Evolutionary conservation across 2,113 vertebrate genomes (phyloP).

Genomic region (Hucho hucho): DNA sequence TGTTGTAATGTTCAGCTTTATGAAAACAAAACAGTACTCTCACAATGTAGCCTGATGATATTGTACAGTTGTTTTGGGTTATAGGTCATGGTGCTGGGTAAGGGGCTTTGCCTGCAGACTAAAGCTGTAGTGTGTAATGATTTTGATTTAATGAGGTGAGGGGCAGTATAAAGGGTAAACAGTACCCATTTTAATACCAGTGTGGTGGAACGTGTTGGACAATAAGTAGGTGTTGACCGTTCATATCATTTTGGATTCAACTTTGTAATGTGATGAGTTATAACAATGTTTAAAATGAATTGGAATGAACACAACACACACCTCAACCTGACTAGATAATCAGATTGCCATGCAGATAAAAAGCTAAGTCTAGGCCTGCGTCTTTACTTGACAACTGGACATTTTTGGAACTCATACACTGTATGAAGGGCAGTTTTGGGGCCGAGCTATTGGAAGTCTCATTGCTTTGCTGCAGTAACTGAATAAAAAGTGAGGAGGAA

Average conservation of each 20-base stretch:
- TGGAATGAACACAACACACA: slow-evolving; percentile 7
- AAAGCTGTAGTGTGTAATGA: background rate
- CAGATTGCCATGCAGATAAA: slow-evolving; percentile 2
- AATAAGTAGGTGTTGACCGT: slow-evolving; percentile 13
- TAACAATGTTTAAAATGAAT: slow-evolving; percentile 10
- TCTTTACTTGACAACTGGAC: slow-evolving; percentile 31
- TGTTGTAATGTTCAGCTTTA: slow-evolving; percentile 46
- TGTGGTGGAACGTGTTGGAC: slow-evolving; percentile 33
- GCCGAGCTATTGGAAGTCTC: slow-evolving; percentile 16
- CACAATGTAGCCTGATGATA: slow-evolving; percentile 56
- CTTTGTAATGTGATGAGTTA: slow-evolving; percentile 33
- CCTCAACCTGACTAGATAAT: too few relatives aligned
- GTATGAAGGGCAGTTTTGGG: slow-evolving; percentile 17
- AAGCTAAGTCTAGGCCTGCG: slow-evolving; percentile 26
- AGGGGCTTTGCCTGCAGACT: too few relatives aligned
- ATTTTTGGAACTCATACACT: slow-evolving; percentile 27
- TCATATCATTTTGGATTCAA: slow-evolving; percentile 1
- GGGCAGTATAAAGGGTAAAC: slow-evolving; percentile 7
- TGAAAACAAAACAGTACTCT: slow-evolving; percentile 48
- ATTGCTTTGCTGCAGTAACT: slow-evolving; percentile 3
- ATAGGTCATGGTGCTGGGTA: too few relatives aligned
- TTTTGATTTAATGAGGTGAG: slow-evolving; percentile 31
- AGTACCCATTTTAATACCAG: slow-evolving; percentile 17
- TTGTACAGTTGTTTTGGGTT: too few relatives aligned
- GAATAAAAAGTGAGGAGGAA: background rate